Evolutionary conservation across 2,113 vertebrate species (phyloP), one percentile per base, ranked within the genome.

Genomic region (Tautogolabrus adspersus): DNA sequence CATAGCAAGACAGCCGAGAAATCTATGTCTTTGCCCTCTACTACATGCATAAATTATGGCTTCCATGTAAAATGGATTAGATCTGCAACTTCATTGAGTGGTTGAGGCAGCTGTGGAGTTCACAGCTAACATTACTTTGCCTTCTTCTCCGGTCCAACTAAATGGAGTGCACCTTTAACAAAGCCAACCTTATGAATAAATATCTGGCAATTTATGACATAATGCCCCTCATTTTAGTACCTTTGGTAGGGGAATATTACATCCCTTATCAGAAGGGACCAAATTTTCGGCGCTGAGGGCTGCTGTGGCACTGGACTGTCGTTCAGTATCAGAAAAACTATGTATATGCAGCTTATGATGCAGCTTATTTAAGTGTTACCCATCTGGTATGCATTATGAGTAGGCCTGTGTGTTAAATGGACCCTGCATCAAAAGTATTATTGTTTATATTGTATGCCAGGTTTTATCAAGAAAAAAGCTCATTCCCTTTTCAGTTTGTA

Each of bases 1-100:
- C 83, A 49, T 66, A 30, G 71, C 68, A 22, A 68, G 69, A 82
- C 75, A 63, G 71, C 66, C 66, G 72, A 80, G 80, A 75, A 91
- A 89, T 79, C 75, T 81, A 79, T 64, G 77, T 72, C 84, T 87
- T 76, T 61, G 49, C 77, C 82, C 2, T 0, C 79, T 71, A 70
- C 73, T 8, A 80, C 84, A 90, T 93, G 91, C 82, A 93, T 93
- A 89, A 91, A 79, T 91, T 58, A 93, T 91, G 72, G 57, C 15
- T 37, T 72, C 73, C 89, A 91, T 92, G 87, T 82, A 92, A 92
- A 92, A 93, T 91, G 77, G 72, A 93, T 93, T 77, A 88, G 82
- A 86, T 66, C 67, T 79, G 66, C 72, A 86, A 87, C 81, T 84
- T 89, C 72, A 79, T 52, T 78, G 87, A 86, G 82, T 84, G 72